These are phyloP conservation scores for Gobius niger DNA, from an alignment of 2,113 vertebrate genomes.

Conservation along the genomic window DNA sequence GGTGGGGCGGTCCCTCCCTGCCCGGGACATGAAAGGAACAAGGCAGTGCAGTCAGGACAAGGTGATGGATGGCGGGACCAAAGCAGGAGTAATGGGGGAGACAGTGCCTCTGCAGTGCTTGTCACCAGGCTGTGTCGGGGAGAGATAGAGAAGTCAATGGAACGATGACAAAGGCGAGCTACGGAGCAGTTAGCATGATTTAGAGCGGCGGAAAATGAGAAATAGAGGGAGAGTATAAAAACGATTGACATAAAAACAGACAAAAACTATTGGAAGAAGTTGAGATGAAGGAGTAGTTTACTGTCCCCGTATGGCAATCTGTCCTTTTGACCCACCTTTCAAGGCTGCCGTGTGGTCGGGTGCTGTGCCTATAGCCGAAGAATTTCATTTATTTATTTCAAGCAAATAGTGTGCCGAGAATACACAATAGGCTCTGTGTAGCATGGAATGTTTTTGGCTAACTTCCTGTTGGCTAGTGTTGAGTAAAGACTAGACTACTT, in stretches of 20 bases:
- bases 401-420: too few relatives aligned
- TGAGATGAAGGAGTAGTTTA: not conserved
- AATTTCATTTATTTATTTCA: too few relatives aligned
- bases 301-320: not conserved
- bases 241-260: constrained; percentile 5
- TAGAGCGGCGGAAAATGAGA: constrained; percentile 7
- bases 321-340: not conserved
- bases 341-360: not conserved
- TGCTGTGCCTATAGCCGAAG: too few relatives aligned
- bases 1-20: not conserved
- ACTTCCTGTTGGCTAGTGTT: too few relatives aligned
- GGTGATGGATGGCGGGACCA: constrained; percentile 20
- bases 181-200: constrained; percentile 11
- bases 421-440: too few relatives aligned
- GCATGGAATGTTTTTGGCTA: too few relatives aligned
- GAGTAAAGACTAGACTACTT: too few relatives aligned
- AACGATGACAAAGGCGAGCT: constrained; percentile 6
- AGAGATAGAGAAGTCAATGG: constrained; percentile 4
- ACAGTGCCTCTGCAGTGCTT: not conserved
- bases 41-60: not conserved
- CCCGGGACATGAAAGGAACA: constrained; percentile 18
- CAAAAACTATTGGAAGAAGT: not conserved
- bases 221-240: constrained; percentile 8
- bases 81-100: not conserved
- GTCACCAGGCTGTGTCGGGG: constrained; percentile 12